A percentile compares a stretch with the other conserved stretches of the same genome.
Evolutionary conservation across 2,888 invertebrate genomes (phyloP).

Genomic region (Augiades crinisus): DNA sequence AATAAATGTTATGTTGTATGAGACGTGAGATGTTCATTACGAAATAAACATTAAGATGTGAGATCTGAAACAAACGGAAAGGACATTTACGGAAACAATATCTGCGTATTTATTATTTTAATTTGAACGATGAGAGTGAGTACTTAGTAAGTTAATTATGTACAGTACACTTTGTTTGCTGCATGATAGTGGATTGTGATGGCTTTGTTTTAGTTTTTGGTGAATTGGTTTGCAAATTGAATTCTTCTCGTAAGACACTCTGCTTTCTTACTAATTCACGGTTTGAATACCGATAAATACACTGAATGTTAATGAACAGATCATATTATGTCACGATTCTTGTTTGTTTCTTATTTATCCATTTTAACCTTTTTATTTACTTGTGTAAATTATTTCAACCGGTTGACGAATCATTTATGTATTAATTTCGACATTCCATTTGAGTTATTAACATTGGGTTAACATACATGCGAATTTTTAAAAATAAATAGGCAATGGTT

Average conservation of each 20-base stretch:
- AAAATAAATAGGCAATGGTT: no score
- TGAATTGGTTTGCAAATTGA: background rate
- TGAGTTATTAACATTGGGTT: no score
- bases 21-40: background rate
- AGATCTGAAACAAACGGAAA: background rate
- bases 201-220: slow-evolving; percentile 21
- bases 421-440: no score
- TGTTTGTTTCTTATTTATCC: background rate
- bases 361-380: background rate
- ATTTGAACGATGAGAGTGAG: slow-evolving; percentile 38
- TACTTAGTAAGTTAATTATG: slow-evolving; percentile 19
- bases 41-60: slow-evolving; percentile 6
- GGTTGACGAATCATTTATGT: background rate
- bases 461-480: no score
- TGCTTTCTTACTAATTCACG: background rate
- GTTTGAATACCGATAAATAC: background rate
- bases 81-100: slow-evolving; percentile 7
- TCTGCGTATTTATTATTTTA: slow-evolving; percentile 23
- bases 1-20: background rate
- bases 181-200: slow-evolving; percentile 30
- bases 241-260: background rate
- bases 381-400: background rate
- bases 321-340: background rate
- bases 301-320: background rate
- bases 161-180: slow-evolving; percentile 19